Conservation (phyloP, 2,113 vertebrate species). For the Chaetura pelagica region DNA sequence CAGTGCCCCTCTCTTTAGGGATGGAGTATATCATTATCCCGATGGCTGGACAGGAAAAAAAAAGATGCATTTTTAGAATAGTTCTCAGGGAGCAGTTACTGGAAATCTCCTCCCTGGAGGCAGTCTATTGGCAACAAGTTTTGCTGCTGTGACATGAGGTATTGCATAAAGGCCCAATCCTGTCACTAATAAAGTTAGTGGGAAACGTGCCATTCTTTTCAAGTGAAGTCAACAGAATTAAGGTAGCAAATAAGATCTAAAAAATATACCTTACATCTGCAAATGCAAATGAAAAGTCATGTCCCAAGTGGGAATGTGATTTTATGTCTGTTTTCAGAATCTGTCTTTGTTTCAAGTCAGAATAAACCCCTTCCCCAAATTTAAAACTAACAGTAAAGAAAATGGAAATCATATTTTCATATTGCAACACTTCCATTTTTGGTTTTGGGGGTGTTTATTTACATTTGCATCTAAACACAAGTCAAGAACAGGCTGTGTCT, state of each 20-base stretch:
- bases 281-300: neutral
- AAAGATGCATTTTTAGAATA: conserved; percentile 48
- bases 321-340: neutral
- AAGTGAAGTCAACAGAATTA: conserved; percentile 51
- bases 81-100: conserved; percentile 54
- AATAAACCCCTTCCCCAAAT: neutral
- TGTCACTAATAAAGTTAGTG: conserved; percentile 66
- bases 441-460: neutral
- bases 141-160: conserved; percentile 64
- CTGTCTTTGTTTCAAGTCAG: neutral
- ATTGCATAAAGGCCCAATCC: conserved; percentile 56
- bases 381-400: neutral
- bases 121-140: conserved; percentile 65
- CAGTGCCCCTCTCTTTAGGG: conserved; percentile 55
- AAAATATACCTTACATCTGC: conserved; percentile 1
- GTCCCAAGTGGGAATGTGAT: neutral
- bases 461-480: neutral
- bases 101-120: conserved; percentile 66
- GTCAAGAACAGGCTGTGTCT: neutral
- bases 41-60: neutral
- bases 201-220: conserved; percentile 49
- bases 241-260: neutral
- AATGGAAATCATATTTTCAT: neutral
- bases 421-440: neutral
- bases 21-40: conserved; percentile 48